These are phyloP conservation scores for Garrulus glandarius DNA, from an alignment of 2,797 vertebrate genomes.

Conservation along the genomic window DNA sequence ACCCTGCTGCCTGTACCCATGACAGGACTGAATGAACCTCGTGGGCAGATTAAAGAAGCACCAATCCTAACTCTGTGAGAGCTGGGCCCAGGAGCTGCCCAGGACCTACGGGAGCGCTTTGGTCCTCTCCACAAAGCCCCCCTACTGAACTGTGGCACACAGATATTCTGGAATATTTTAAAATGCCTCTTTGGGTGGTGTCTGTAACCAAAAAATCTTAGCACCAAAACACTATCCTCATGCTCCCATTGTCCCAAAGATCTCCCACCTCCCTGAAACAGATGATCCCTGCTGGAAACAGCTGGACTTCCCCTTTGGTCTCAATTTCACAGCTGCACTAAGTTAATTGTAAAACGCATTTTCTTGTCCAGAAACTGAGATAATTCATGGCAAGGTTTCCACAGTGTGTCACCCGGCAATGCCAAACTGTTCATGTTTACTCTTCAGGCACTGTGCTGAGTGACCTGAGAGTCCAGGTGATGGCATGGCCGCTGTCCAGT, in stretches of 20 bases:
- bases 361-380: not conserved
- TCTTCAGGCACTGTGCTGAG: not conserved
- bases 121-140: fast-evolving
- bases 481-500: fast-evolving
- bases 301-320: not conserved
- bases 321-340: not conserved
- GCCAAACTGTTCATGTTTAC: not conserved
- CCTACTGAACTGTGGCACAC: not conserved
- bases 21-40: not conserved
- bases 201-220: not conserved
- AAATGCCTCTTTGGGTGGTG: not conserved
- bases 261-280: not conserved
- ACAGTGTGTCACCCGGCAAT: not conserved
- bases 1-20: not conserved
- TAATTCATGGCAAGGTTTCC: not conserved
- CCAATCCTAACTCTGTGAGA: not conserved
- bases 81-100: not conserved
- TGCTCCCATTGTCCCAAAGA: not conserved
- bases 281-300: not conserved
- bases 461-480: fast-evolving
- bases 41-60: not conserved
- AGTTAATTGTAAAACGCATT: not conserved
- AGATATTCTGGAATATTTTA: not conserved
- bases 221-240: not conserved
- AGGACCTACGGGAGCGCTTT: fast-evolving